Base-by-base conservation (phyloP, 1,140 invertebrate species). In the Drosophila takahashii region DNA sequence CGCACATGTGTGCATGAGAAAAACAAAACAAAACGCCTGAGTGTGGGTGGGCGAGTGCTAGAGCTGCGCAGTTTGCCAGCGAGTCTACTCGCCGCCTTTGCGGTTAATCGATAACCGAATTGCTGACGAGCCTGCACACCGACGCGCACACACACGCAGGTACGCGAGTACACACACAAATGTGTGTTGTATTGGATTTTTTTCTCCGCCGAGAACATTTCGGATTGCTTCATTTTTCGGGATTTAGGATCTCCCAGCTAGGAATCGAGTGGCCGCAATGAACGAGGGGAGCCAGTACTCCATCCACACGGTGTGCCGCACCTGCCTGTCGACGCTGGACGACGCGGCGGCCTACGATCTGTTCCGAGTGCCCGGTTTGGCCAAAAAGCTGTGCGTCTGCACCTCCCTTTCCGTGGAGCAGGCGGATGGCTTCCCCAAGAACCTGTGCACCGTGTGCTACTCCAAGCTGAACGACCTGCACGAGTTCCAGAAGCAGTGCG, bases 251-350 rank as follows among this genome's bases (percentile, higher is more conserved):
- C n/a, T n/a, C 27, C 47, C 47, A 48, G 4, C 53, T 11, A 36
- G 57, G 42, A 53, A 54, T 54, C 32, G 71, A 56, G 26, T 15
- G 13, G 29, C 27, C 70, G 77, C 62, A 54, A 86, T 86, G 81
- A 72, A 77, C 59, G 79, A 78, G 57, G 78, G 69, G 70, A 90
- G 85, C 67, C 64, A 73, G 52, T 83, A 86, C 77, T 87, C 85
- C 59, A 91, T 92, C 15, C 87, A 91, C 47, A 75, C 90, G 48
- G 74, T 91, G 62, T 92, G 90, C 45, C 90, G 90, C 54, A 80
- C 87, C 51, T 92, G 90, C 34, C 67, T 92, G 13, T 79, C 89
- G 22, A 56, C 77, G 11, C 34, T 91, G 54, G 60, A 81, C 42
- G 75, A 81, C 59, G 72, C 80, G 48, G 74, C 69, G 27, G 70